Conservation (phyloP, 2,888 invertebrate species). For the Cataglyphis albicans region DNA sequence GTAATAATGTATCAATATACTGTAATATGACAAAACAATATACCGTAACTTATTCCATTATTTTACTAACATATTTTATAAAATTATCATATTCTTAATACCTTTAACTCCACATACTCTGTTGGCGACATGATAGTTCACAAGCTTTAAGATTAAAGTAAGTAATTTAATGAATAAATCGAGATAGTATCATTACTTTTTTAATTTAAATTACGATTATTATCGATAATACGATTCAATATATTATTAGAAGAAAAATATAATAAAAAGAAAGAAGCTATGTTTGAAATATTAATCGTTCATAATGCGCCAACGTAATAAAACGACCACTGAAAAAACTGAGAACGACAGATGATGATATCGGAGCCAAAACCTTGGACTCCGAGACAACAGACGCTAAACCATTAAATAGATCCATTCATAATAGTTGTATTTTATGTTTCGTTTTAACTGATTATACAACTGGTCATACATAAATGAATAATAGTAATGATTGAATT, state of each 20-base stretch:
- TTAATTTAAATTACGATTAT: background rate
- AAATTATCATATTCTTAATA: constrained; percentile 55
- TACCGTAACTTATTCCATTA: background rate
- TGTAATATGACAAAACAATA: constrained; percentile 74
- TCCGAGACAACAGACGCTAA: no score
- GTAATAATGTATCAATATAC: constrained; percentile 85
- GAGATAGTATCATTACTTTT: background rate
- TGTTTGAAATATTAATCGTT: background rate
- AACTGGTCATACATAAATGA: background rate
- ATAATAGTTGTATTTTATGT: background rate
- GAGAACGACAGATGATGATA: no score
- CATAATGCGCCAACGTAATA: background rate
- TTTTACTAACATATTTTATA: background rate
- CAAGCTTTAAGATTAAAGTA: constrained; percentile 14
- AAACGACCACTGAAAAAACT: no score
- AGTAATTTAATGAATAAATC: background rate
- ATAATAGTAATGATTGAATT: no score
- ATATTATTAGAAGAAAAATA: background rate
- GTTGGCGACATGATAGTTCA: constrained; percentile 76
- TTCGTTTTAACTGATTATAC: background rate
- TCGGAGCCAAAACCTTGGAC: no score
- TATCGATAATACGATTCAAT: background rate
- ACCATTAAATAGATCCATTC: no score
- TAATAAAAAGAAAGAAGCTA: background rate
- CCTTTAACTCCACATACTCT: constrained; percentile 79